These are phyloP conservation scores for Thamnaconus septentrionalis DNA, from an alignment of 2,113 vertebrate species.

Conservation along the genomic window DNA sequence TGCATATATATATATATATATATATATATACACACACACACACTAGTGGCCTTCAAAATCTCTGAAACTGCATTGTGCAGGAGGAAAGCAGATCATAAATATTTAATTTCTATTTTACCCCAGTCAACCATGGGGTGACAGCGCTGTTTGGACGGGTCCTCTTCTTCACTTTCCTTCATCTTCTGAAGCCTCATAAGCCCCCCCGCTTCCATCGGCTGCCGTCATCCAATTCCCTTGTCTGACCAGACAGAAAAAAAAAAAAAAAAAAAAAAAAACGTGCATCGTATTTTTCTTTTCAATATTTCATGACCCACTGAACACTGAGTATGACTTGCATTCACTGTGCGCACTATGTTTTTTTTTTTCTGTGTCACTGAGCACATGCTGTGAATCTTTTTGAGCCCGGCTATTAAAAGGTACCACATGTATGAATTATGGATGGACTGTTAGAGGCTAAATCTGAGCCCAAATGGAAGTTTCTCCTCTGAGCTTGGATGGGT, in stretches of 20 bases:
- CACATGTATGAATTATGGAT: conserved; percentile 63
- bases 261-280: neutral
- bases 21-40: too few relatives aligned
- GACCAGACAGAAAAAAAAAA: conserved; percentile 30
- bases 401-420: conserved; percentile 55
- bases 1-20: too few relatives aligned
- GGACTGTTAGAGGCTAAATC: conserved; percentile 38
- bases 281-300: conserved; percentile 23
- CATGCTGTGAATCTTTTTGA: conserved; percentile 52
- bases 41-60: conserved; percentile 19
- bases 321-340: conserved; percentile 14
- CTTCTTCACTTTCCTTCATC: conserved; percentile 1
- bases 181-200: conserved; percentile 9
- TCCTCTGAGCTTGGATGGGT: conserved; percentile 12
- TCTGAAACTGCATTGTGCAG: neutral
- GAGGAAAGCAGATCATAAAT: conserved; percentile 33
- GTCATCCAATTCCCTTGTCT: neutral
- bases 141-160: conserved; percentile 37
- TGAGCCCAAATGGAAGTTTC: conserved; percentile 36
- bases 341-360: conserved; percentile 14
- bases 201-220: too few relatives aligned
- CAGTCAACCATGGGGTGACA: conserved; percentile 25
- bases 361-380: conserved; percentile 58
- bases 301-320: conserved; percentile 49
- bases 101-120: conserved; percentile 41